These are phyloP conservation scores for Holothuria leucospilota DNA, from an alignment of 53 echinoderm and acorn worm genomes.

Conservation along the genomic window DNA sequence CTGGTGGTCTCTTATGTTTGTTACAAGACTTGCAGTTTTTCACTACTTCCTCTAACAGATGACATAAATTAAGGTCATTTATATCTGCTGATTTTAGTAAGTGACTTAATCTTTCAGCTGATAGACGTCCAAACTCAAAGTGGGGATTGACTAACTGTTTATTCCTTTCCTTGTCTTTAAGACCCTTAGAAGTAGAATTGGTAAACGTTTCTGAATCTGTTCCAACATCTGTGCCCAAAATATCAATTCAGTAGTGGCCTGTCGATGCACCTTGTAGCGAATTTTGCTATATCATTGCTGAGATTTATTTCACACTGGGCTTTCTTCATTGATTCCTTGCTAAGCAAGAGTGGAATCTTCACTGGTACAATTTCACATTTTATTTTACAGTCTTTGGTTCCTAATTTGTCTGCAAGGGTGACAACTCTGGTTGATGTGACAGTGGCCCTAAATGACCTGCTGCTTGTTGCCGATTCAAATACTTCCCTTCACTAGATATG, in stretches of 20 bases:
- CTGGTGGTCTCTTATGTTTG: slow-evolving; percentile 54
- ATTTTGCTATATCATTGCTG: slow-evolving; percentile 16
- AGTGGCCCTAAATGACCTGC: slow-evolving; percentile 32
- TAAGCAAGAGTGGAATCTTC: slow-evolving; percentile 34
- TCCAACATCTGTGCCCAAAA: background rate
- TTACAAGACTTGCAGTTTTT: slow-evolving; percentile 51
- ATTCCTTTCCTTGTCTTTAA: slow-evolving; percentile 38
- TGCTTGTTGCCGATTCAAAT: slow-evolving; percentile 8
- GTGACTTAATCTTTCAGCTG: slow-evolving; percentile 49
- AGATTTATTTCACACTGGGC: slow-evolving; percentile 18
- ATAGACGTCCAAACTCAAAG: slow-evolving; percentile 54
- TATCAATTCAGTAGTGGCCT: slow-evolving; percentile 1
- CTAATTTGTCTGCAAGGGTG: slow-evolving; percentile 11
- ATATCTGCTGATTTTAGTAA: slow-evolving; percentile 42
- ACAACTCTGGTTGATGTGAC: slow-evolving; percentile 5
- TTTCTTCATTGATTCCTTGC: slow-evolving; percentile 20
- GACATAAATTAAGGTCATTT: slow-evolving; percentile 30
- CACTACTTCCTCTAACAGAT: slow-evolving; percentile 42
- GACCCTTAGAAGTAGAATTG: slow-evolving; percentile 5
- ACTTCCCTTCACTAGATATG: slow-evolving; percentile 16
- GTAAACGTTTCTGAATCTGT: slow-evolving; percentile 13
- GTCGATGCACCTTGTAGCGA: too few species aligned
- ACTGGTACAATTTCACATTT: slow-evolving; percentile 34
- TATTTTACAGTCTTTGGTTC: slow-evolving; percentile 13
- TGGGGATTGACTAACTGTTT: slow-evolving; percentile 53